These are phyloP conservation scores for Anadara kagoshimensis DNA, from an alignment of 1,140 invertebrate genomes.

Conservation along the genomic window DNA sequence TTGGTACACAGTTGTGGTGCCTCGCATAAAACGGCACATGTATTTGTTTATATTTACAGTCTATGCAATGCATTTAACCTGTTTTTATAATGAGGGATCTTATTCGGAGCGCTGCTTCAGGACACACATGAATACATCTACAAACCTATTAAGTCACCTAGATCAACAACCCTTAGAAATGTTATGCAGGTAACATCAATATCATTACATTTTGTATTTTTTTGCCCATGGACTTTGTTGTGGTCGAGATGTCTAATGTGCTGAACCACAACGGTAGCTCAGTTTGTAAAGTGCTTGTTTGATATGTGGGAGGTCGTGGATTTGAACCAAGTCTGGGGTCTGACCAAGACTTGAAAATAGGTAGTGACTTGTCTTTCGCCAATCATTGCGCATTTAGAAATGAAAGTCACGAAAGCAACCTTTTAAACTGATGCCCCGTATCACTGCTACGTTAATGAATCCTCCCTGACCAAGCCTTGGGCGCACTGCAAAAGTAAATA, in stretches of 20 bases:
- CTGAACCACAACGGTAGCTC: neutral
- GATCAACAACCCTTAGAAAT: conserved; percentile 9
- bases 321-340: neutral
- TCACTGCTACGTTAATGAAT: too few relatives aligned
- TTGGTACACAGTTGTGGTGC: too few relatives aligned
- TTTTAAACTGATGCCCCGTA: too few relatives aligned
- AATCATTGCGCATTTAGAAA: neutral
- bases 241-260: neutral
- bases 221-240: too few relatives aligned
- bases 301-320: too few relatives aligned
- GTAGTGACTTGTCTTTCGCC: neutral
- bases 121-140: conserved; percentile 9
- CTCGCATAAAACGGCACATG: neutral
- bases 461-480: too few relatives aligned
- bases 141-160: neutral
- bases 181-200: conserved; percentile 4
- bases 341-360: neutral
- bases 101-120: conserved; percentile 19
- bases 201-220: neutral
- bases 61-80: conserved; percentile 19
- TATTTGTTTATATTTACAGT: conserved; percentile 3
- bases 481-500: too few relatives aligned
- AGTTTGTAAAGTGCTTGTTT: too few relatives aligned
- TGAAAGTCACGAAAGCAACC: too few relatives aligned
- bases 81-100: neutral